Percentiles rank a stretch among this genome's conserved stretches.
Conservation (phyloP, 2,797 vertebrate species). For the Uromys caudimaculatus region DNA sequence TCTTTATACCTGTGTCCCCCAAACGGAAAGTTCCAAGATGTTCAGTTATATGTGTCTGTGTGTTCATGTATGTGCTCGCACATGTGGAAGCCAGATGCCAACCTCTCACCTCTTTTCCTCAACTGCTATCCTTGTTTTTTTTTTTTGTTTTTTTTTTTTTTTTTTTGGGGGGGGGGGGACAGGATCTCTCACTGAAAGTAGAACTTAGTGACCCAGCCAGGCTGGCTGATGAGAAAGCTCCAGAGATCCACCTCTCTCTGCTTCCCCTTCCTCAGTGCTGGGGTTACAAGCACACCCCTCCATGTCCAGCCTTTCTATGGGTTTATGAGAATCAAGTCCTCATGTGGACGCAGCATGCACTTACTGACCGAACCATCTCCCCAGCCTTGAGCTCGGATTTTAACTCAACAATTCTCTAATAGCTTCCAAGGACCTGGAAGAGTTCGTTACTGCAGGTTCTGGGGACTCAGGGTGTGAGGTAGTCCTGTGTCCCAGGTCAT, state of each 20-base stretch:
- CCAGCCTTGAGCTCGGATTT: background rate
- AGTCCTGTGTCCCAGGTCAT: background rate
- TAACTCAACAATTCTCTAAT: background rate
- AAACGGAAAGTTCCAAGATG: slow-evolving; percentile 44
- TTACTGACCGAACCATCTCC: background rate
- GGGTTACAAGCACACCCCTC: background rate
- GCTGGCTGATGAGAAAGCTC: background rate
- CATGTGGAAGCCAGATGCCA: background rate
- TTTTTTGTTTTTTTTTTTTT: too few relatives aligned
- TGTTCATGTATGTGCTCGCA: background rate
- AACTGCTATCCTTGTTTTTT: too few relatives aligned
- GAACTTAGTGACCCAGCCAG: background rate
- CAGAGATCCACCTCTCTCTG: background rate
- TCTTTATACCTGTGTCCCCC: background rate
- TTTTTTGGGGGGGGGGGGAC: too few relatives aligned
- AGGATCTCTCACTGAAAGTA: background rate
- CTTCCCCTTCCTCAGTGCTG: background rate
- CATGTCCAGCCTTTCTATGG: background rate
- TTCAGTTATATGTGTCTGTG: background rate
- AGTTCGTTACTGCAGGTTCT: background rate
- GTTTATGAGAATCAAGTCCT: background rate
- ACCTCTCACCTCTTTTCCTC: background rate
- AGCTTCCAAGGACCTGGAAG: background rate
- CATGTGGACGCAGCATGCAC: background rate
- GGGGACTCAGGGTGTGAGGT: background rate